Conservation (phyloP, 2,888 invertebrate species). For the Conistra vaccinii region DNA sequence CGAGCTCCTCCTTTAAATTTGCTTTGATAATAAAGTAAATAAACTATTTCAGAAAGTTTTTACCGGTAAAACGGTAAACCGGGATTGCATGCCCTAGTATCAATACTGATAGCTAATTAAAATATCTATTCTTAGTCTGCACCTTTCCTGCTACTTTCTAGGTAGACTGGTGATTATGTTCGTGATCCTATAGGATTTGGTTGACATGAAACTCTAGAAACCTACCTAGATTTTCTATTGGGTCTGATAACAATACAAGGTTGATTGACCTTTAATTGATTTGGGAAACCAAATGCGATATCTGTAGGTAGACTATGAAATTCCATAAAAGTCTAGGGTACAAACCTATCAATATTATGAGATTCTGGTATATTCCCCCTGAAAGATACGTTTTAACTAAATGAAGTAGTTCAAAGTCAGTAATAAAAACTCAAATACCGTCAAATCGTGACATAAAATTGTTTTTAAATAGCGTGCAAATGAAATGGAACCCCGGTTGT, state of each 20-base stretch:
- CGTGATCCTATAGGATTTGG: background rate
- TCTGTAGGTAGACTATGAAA: background rate
- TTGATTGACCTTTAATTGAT: background rate
- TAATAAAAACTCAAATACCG: slow-evolving; percentile 29
- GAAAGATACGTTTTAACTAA: slow-evolving; percentile 3
- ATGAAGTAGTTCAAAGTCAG: slow-evolving; percentile 42
- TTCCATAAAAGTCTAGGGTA: background rate
- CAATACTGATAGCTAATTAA: background rate
- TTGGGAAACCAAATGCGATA: background rate
- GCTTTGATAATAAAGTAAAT: too few relatives aligned
- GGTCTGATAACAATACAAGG: background rate
- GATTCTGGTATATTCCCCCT: too few relatives aligned
- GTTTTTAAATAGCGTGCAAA: slow-evolving; percentile 55
- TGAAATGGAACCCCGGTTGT: slow-evolving; percentile 51
- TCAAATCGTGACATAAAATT: slow-evolving; percentile 39
- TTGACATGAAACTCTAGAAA: background rate
- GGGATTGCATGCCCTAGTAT: too few relatives aligned
- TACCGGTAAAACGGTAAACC: too few relatives aligned
- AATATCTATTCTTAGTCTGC: background rate
- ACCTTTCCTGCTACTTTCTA: background rate
- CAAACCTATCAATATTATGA: background rate
- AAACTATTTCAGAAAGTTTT: too few relatives aligned
- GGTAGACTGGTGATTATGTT: background rate
- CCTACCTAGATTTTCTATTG: background rate
- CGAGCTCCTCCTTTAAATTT: too few relatives aligned